phyloP scores from a whole-genome alignment of 2,888 invertebrate species.

The Eucera pruinosa region DNA sequence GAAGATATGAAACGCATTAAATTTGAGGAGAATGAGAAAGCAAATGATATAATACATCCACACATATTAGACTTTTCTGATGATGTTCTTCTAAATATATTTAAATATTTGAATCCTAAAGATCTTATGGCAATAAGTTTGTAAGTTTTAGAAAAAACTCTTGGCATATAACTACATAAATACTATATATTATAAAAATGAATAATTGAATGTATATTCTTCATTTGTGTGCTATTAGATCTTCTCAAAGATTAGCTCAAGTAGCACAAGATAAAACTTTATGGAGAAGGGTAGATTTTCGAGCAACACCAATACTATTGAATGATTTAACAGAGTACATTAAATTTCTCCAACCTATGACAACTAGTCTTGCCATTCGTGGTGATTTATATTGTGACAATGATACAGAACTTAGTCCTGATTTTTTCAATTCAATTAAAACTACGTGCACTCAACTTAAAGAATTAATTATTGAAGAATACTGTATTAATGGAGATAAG shows the following conservation, averaged over 20 bases:
- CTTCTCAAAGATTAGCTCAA: slow-evolving; percentile 84
- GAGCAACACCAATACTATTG: slow-evolving; percentile 77
- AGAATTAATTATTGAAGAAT: slow-evolving; percentile 85
- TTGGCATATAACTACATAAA: slow-evolving; percentile 18
- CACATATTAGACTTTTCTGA: slow-evolving; percentile 86
- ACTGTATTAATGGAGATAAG: slow-evolving; percentile 85
- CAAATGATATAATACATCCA: slow-evolving; percentile 56
- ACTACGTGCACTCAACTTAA: slow-evolving; percentile 83
- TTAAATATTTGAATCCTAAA: slow-evolving; percentile 83
- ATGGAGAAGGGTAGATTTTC: slow-evolving; percentile 85
- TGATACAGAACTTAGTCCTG: slow-evolving; percentile 81
- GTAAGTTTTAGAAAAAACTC: slow-evolving; percentile 82
- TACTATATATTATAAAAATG: slow-evolving; percentile 1
- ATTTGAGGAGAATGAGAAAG: slow-evolving; percentile 51
- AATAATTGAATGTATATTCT: not conserved
- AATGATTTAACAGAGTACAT: slow-evolving; percentile 83
- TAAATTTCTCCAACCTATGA: slow-evolving; percentile 84
- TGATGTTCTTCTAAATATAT: slow-evolving; percentile 86
- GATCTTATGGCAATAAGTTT: slow-evolving; percentile 86
- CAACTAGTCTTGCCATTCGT: slow-evolving; percentile 80
- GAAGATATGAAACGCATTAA: slow-evolving; percentile 72
- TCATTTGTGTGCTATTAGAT: slow-evolving; percentile 78
- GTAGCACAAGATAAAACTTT: slow-evolving; percentile 85
- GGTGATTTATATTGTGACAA: slow-evolving; percentile 76
- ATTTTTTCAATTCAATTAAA: slow-evolving; percentile 79